Base-by-base conservation (phyloP, 2,888 invertebrate genomes). In the Melanargia galathea region DNA sequence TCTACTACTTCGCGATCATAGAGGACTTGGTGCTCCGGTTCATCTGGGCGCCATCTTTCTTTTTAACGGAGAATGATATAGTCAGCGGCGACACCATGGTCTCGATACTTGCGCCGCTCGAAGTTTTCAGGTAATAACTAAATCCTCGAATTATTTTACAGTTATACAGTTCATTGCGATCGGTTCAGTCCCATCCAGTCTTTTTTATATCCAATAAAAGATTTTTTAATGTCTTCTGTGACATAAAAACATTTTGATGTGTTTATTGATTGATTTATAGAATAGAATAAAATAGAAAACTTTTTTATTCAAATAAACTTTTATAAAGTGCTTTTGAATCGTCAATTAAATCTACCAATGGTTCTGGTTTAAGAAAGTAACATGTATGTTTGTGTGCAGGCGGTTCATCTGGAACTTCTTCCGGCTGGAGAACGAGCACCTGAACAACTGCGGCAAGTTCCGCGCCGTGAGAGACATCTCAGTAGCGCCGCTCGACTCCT, bases 341-440 rank as follows among this genome's bases (percentile, higher is more conserved):
- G n/a, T n/a, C n/a, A n/a, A n/a, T n/a, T n/a, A n/a, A n/a, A n/a
- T n/a, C n/a, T n/a, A n/a, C n/a, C n/a, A n/a, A n/a, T n/a, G n/a
- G n/a, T n/a, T n/a, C n/a, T n/a, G n/a, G n/a, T n/a, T n/a, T n/a
- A n/a, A n/a, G 11, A 13, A 35, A 35, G 11, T 11, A 35, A 11
- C 4, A 35, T 35, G 10, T 5, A 0, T 56, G 0, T 49, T 11
- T 45, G 16, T 46, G 78, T 18, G 13, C 81, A 96, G 97, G 79
- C 94, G 99, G 61, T 99, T 99, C 88, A 95, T 99, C 52, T 99
- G 99, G 99, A 99, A 99, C 90, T 99, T 98, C 90, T 99, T 99
- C 92, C 99, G 99, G 0, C 86, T 99, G 77, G 99, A 99, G 92
- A 99, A 99, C 92, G 99, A 99, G 82, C 99, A 99, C 85, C 92